These are phyloP conservation scores for Galendromus occidentalis DNA, from an alignment of 1,140 invertebrate species.

Conservation along the genomic window DNA sequence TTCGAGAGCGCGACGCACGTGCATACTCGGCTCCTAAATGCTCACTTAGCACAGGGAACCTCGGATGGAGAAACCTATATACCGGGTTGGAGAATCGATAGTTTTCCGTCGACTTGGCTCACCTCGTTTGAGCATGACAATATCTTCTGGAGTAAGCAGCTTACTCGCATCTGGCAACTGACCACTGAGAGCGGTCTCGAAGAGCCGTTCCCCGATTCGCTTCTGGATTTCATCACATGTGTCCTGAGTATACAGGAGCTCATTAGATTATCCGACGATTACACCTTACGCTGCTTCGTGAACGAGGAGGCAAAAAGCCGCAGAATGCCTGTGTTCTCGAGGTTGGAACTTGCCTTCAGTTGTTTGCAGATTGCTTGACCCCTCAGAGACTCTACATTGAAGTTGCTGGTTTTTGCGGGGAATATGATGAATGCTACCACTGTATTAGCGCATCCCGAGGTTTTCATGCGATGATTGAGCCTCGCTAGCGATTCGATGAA, in stretches of 20 bases:
- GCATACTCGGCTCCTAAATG: too few relatives aligned
- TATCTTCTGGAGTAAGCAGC: slow-evolving; percentile 68
- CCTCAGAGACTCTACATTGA: slow-evolving; percentile 36
- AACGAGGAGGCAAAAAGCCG: too few relatives aligned
- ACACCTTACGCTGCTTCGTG: too few relatives aligned
- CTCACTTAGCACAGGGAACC: too few relatives aligned
- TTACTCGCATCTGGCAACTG: slow-evolving; percentile 60
- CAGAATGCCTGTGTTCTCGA: too few relatives aligned
- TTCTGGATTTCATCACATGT: slow-evolving; percentile 32
- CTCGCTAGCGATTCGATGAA: slow-evolving; percentile 36
- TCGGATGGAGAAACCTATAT: too few relatives aligned
- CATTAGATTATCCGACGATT: too few relatives aligned
- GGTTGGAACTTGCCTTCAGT: slow-evolving; percentile 10
- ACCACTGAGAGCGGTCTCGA: slow-evolving; percentile 75
- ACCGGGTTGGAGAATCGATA: too few relatives aligned
- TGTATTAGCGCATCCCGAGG: slow-evolving; percentile 25
- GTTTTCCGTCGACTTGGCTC: not conserved
- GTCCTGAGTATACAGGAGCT: slow-evolving; percentile 22
- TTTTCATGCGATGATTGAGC: slow-evolving; percentile 34
- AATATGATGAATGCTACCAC: slow-evolving; percentile 38
- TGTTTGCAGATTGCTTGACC: slow-evolving; percentile 37
- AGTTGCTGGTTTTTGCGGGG: slow-evolving; percentile 34
- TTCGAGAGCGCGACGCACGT: too few relatives aligned
- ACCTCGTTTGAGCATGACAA: slow-evolving; percentile 84
- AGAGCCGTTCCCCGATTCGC: slow-evolving; percentile 42